These are phyloP conservation scores for Desmophyllum pertusum DNA, from an alignment of 92 coral and sea anemone genomes.

Conservation along the genomic window DNA sequence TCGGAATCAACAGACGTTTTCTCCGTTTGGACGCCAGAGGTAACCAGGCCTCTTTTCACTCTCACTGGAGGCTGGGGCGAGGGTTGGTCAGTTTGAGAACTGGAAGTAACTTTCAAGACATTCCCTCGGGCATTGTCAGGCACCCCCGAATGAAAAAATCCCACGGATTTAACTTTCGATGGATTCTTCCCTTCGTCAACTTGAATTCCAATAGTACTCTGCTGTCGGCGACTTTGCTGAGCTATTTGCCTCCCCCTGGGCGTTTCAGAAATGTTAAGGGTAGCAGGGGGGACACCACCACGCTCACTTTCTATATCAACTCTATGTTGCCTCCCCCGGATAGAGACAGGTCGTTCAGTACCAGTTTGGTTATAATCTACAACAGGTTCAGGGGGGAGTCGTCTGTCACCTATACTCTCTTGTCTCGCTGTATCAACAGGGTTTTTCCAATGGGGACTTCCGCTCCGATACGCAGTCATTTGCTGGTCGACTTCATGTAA, in stretches of 20 bases:
- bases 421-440: not conserved
- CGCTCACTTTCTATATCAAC: conserved; percentile 1
- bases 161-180: conserved; percentile 3
- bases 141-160: not conserved
- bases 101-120: conserved; percentile 32
- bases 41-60: conserved; percentile 3
- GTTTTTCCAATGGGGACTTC: not conserved
- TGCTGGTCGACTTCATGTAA: conserved; percentile 32
- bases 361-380: conserved; percentile 9
- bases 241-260: conserved; percentile 33
- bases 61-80: not conserved
- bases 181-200: conserved; percentile 35
- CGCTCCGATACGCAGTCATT: conserved; percentile 18
- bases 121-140: not conserved
- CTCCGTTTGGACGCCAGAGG: conserved; percentile 45
- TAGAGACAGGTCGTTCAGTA: conserved; percentile 1
- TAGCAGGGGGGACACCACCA: conserved; percentile 16
- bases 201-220: conserved; percentile 64
- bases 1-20: conserved; percentile 1
- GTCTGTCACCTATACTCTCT: not conserved
- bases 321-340: conserved; percentile 8
- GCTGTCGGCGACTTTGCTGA: conserved; percentile 35
- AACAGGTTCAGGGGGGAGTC: conserved; percentile 20
- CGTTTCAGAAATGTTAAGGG: not conserved
- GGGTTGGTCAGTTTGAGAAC: conserved; percentile 40